Percentiles rank a stretch among this genome's conserved stretches.
Evolutionary conservation across 2,888 invertebrate genomes (phyloP).

Genomic region (Coelogynopora nodosa): DNA sequence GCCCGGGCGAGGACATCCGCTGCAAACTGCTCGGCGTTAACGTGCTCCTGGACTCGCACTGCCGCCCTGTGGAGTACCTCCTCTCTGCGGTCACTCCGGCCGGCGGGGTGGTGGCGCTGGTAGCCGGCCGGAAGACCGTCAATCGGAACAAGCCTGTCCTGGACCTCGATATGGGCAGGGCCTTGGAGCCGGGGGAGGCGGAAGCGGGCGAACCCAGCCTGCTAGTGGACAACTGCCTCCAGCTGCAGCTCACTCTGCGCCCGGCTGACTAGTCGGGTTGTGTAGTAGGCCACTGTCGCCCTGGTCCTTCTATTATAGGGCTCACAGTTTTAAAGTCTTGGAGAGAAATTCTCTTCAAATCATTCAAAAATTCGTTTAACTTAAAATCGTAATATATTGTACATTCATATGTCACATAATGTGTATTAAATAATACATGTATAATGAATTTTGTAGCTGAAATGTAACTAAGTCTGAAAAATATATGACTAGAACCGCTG

Average conservation of each 20-base stretch:
- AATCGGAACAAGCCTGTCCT: slow-evolving; percentile 23
- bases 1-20: slow-evolving; percentile 55
- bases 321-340: no score
- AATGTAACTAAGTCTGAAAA: no score
- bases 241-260: not conserved
- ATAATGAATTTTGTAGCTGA: no score
- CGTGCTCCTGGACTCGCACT: slow-evolving; percentile 57
- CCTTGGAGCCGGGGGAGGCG: not conserved
- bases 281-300: no score
- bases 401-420: no score
- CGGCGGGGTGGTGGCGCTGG: not conserved
- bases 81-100: slow-evolving; percentile 58
- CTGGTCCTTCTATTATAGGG: no score
- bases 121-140: not conserved
- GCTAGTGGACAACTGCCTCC: not conserved
- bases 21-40: slow-evolving; percentile 55
- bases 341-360: no score
- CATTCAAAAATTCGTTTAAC: no score
- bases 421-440: no score
- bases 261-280: not conserved
- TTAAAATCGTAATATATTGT: no score
- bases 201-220: not conserved
- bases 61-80: slow-evolving; percentile 58
- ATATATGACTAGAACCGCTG: no score
- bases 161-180: not conserved